A percentile compares a stretch with the other conserved stretches of the same genome.
phyloP scores from a whole-genome alignment of 2,888 invertebrate genomes.

The Dynastes grantii region DNA sequence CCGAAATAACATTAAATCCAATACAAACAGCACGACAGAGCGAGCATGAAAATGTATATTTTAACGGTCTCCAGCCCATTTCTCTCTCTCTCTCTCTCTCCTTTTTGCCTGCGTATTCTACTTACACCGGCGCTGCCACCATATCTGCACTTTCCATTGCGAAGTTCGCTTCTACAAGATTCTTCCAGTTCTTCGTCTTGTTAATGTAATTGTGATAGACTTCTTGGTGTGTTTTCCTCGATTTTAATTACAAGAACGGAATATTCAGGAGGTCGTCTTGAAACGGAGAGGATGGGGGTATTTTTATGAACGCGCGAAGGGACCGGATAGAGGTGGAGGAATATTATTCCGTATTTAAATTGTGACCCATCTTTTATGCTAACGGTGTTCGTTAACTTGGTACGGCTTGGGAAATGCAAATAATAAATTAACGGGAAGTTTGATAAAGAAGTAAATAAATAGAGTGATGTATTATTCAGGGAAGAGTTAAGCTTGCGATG shows the following conservation, averaged over 20 bases:
- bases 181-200: conserved; percentile 10
- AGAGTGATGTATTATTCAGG: conserved; percentile 32
- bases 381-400: conserved; percentile 22
- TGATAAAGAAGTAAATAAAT: background rate
- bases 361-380: too few relatives aligned
- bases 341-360: conserved; percentile 50
- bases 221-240: conserved; percentile 56
- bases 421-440: background rate
- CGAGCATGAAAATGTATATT: conserved; percentile 54
- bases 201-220: conserved; percentile 57
- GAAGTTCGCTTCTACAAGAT: conserved; percentile 6
- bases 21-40: conserved; percentile 50
- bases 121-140: background rate
- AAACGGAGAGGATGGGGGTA: background rate
- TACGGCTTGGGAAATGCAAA: background rate
- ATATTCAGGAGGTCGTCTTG: conserved; percentile 54
- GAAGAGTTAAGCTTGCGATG: background rate
- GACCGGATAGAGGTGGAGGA: conserved; percentile 32
- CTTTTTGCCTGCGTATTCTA: background rate
- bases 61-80: background rate
- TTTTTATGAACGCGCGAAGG: background rate
- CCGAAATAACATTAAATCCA: conserved; percentile 53
- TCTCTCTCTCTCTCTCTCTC: background rate
- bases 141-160: background rate
- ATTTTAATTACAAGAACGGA: conserved; percentile 54